Evolutionary conservation across 1,140 invertebrate genomes (phyloP).

Genomic region (Mylabris phalerata): DNA sequence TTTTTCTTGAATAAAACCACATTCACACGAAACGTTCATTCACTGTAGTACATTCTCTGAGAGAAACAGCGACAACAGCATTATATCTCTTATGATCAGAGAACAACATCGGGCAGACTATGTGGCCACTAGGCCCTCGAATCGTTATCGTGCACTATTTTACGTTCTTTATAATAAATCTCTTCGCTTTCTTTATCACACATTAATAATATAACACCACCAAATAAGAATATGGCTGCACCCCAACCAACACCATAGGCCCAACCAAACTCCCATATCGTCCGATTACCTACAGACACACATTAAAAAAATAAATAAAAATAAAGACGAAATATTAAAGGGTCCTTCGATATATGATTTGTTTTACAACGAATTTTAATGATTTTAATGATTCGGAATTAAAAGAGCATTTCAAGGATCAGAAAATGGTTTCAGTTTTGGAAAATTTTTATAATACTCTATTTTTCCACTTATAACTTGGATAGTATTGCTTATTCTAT

Average conservation of each 20-base stretch:
- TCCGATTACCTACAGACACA: constrained; percentile 62
- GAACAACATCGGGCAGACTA: constrained; percentile 71
- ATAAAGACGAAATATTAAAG: too few species aligned
- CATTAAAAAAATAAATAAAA: not conserved
- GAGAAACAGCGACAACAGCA: constrained; percentile 32
- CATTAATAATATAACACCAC: constrained; percentile 83
- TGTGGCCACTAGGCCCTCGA: constrained; percentile 65
- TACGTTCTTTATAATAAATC: constrained; percentile 95
- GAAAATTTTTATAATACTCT: not conserved
- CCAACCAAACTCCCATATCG: constrained; percentile 93
- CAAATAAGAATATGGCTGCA: constrained; percentile 91
- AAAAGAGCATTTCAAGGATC: not conserved
- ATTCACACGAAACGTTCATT: constrained; percentile 35
- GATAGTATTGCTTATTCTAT: too few species aligned
- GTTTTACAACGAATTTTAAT: not conserved
- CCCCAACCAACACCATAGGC: constrained; percentile 97
- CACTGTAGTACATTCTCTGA: constrained; percentile 26
- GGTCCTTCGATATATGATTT: too few species aligned
- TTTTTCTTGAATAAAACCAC: constrained; percentile 4
- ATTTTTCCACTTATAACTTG: too few species aligned
- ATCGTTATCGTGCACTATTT: constrained; percentile 69
- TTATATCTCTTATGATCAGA: constrained; percentile 44
- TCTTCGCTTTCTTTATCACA: constrained; percentile 98
- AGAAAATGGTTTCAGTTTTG: not conserved
- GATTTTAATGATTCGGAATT: not conserved